Conservation (phyloP, 2,888 invertebrate species). For the Phyllotreta striolata region DNA sequence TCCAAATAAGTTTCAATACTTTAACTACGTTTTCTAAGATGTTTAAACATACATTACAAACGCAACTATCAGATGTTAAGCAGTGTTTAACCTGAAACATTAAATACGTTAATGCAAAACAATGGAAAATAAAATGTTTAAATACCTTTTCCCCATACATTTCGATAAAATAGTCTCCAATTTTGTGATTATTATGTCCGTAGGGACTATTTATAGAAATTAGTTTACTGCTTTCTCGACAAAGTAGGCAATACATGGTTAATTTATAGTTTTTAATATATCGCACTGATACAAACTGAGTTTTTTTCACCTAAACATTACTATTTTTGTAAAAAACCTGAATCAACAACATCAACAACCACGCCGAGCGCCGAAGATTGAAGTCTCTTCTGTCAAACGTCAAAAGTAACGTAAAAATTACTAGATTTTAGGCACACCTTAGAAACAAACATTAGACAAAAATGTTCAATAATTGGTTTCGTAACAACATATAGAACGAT, state of each 20-base stretch:
- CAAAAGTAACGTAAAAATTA: no score
- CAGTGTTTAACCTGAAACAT: conserved; percentile 29
- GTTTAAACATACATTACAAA: conserved; percentile 45
- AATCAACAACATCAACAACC: no score
- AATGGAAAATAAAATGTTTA: conserved; percentile 6
- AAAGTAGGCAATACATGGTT: conserved; percentile 44
- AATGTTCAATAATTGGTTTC: no score
- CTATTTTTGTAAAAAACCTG: no score
- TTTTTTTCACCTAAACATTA: no score
- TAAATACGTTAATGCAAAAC: neutral
- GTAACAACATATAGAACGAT: no score
- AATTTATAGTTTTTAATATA: neutral
- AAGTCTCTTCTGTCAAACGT: no score
- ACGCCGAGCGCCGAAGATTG: no score
- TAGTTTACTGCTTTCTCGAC: conserved; percentile 38
- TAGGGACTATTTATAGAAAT: conserved; percentile 41
- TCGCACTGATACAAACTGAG: no score
- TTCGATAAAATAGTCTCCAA: conserved; percentile 43
- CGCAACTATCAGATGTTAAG: conserved; percentile 37
- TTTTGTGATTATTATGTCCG: conserved; percentile 41
- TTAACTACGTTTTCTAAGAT: conserved; percentile 44
- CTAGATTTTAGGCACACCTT: no score
- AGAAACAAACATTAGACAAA: no score
- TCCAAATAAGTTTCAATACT: conserved; percentile 39
- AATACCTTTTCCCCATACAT: conserved; percentile 46